These are phyloP conservation scores for Cryptocephalus moraei DNA, from an alignment of 2,888 invertebrate genomes.

Conservation along the genomic window DNA sequence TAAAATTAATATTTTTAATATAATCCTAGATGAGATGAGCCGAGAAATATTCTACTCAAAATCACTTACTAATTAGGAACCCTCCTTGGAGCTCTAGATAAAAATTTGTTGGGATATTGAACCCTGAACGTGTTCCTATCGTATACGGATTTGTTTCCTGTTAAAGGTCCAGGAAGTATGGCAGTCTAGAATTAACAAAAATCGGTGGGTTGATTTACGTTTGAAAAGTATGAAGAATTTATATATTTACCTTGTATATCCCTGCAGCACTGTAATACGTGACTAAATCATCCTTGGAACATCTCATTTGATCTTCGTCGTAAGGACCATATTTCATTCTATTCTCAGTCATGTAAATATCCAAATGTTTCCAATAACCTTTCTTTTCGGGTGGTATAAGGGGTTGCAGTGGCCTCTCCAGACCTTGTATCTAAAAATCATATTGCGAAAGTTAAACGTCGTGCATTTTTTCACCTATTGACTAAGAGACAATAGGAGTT, in stretches of 20 bases:
- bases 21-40: too few species aligned
- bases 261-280: conserved; percentile 34
- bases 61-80: conserved; percentile 28
- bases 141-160: conserved; percentile 21
- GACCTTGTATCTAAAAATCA: conserved; percentile 24
- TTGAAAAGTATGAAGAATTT: neutral
- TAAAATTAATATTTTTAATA: too few species aligned
- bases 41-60: too few species aligned
- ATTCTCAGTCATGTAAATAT: conserved; percentile 36
- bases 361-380: conserved; percentile 33
- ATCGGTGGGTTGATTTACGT: neutral
- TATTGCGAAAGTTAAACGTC: too few species aligned
- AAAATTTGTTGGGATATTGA: conserved; percentile 20
- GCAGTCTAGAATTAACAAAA: neutral
- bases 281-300: conserved; percentile 31
- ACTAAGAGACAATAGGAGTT: too few species aligned
- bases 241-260: conserved; percentile 19
- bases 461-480: too few species aligned
- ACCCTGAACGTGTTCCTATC: conserved; percentile 19
- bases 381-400: conserved; percentile 29
- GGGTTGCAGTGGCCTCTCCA: conserved; percentile 34
- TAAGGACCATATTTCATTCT: conserved; percentile 29
- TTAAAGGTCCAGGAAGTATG: conserved; percentile 14
- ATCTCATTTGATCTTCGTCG: conserved; percentile 24
- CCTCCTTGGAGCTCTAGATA: conserved; percentile 19